Conservation (phyloP, 1,140 invertebrate species). For the Drosophila teissieri region DNA sequence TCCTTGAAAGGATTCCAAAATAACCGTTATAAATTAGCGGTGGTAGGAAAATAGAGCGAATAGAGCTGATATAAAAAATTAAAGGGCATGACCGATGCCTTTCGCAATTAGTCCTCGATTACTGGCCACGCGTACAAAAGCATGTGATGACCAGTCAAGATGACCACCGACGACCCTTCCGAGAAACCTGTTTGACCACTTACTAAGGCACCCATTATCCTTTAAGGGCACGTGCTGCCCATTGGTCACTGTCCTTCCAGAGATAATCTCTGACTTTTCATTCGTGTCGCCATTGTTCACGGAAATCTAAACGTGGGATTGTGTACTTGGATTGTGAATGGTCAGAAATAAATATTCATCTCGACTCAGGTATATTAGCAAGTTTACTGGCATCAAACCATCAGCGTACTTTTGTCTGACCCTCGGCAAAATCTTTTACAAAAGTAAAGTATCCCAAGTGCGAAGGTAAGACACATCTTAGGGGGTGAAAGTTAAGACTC, state of each 20-base stretch:
- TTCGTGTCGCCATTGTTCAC: conserved; percentile 29
- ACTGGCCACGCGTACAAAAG: conserved; percentile 49
- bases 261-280: conserved; percentile 53
- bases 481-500: conserved; percentile 46
- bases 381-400: conserved; percentile 4
- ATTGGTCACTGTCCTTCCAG: conserved; percentile 58
- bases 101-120: conserved; percentile 39
- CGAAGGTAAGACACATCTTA: neutral
- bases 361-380: neutral
- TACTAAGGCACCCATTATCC: conserved; percentile 42
- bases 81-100: conserved; percentile 35
- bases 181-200: conserved; percentile 68
- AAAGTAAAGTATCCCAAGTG: conserved; percentile 6
- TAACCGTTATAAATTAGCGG: conserved; percentile 68
- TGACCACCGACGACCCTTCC: conserved; percentile 42
- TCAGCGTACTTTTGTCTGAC: conserved; percentile 11
- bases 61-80: conserved; percentile 11
- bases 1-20: conserved; percentile 35
- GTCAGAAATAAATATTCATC: conserved; percentile 24
- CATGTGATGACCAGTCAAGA: conserved; percentile 33
- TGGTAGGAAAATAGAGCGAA: neutral
- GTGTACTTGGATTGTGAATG: conserved; percentile 8
- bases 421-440: conserved; percentile 21
- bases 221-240: conserved; percentile 54
- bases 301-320: conserved; percentile 33